A percentile compares a stretch with the other conserved stretches of the same genome.
These are phyloP conservation scores for Philopotamus ludificatus DNA, from an alignment of 1,140 invertebrate genomes.

Conservation along the genomic window DNA sequence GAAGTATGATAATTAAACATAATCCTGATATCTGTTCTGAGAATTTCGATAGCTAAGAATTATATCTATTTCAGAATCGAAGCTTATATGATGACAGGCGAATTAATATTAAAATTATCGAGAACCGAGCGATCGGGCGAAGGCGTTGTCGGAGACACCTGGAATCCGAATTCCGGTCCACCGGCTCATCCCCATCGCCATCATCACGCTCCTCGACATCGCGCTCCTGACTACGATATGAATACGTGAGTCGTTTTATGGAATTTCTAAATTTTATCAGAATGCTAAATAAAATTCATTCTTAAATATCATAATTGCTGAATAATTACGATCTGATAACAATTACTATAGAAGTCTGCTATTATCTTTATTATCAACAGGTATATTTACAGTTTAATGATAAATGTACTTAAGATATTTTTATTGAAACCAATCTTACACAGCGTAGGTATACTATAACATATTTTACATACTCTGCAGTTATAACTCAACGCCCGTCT, in stretches of 20 bases:
- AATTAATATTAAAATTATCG: slow-evolving; percentile 88
- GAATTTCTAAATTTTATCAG: not conserved
- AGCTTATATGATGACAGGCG: slow-evolving; percentile 97
- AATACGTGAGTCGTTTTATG: slow-evolving; percentile 31
- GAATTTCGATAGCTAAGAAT: too few relatives aligned
- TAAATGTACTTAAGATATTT: not conserved
- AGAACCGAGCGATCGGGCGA: slow-evolving; percentile 56
- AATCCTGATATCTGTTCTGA: too few relatives aligned
- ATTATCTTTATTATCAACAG: slow-evolving; percentile 1
- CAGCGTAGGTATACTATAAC: not conserved
- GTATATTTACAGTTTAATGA: not conserved
- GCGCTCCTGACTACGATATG: slow-evolving; percentile 37
- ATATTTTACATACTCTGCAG: slow-evolving; percentile 39
- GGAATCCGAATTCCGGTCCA: slow-evolving; percentile 55
- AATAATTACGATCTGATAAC: not conserved
- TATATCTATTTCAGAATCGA: slow-evolving; percentile 66
- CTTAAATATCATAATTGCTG: not conserved
- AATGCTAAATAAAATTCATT: not conserved
- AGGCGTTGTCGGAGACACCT: slow-evolving; percentile 45
- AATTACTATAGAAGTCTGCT: not conserved
- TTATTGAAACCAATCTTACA: not conserved
- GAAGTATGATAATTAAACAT: slow-evolving; percentile 12
- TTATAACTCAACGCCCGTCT: slow-evolving; percentile 56
- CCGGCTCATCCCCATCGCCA: slow-evolving; percentile 47
- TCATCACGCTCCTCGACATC: slow-evolving; percentile 50